Conservation (phyloP, 1,140 invertebrate genomes). For the Cydia splendana region DNA sequence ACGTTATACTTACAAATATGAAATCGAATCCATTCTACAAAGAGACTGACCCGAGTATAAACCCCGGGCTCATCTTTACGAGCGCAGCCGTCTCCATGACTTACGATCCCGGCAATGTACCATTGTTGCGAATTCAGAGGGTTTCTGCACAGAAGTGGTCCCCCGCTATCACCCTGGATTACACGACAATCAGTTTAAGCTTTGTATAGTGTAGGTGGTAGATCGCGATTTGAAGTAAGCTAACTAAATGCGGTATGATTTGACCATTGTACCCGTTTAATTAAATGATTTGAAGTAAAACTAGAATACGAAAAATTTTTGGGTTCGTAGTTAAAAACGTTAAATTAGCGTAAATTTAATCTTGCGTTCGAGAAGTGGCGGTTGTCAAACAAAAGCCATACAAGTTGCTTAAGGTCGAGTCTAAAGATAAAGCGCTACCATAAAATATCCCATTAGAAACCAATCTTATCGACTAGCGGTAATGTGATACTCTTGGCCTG, state of each 20-base stretch:
- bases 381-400: too few relatives aligned
- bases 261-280: too few relatives aligned
- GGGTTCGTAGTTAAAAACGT: too few relatives aligned
- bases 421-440: too few relatives aligned
- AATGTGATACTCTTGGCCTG: too few relatives aligned
- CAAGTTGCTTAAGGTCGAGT: too few relatives aligned
- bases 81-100: slow-evolving; percentile 91
- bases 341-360: too few relatives aligned
- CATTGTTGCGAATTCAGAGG: slow-evolving; percentile 82
- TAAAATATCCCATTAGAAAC: too few relatives aligned
- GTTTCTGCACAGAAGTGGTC: slow-evolving; percentile 87
- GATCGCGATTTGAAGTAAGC: background rate
- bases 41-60: slow-evolving; percentile 89
- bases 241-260: background rate
- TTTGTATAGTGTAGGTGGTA: slow-evolving; percentile 15
- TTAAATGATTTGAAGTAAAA: too few relatives aligned
- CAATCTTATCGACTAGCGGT: too few relatives aligned
- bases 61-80: slow-evolving; percentile 88
- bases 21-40: slow-evolving; percentile 86
- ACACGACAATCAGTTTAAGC: slow-evolving; percentile 32
- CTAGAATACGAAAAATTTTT: too few relatives aligned
- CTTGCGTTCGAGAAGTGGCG: too few relatives aligned
- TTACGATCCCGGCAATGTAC: slow-evolving; percentile 89
- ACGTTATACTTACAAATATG: slow-evolving; percentile 71
- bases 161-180: slow-evolving; percentile 88